Percentiles rank a stretch among this genome's conserved stretches.
These are phyloP conservation scores for Denticeps clupeoides DNA, from an alignment of 2,797 vertebrate species.

Conservation along the genomic window DNA sequence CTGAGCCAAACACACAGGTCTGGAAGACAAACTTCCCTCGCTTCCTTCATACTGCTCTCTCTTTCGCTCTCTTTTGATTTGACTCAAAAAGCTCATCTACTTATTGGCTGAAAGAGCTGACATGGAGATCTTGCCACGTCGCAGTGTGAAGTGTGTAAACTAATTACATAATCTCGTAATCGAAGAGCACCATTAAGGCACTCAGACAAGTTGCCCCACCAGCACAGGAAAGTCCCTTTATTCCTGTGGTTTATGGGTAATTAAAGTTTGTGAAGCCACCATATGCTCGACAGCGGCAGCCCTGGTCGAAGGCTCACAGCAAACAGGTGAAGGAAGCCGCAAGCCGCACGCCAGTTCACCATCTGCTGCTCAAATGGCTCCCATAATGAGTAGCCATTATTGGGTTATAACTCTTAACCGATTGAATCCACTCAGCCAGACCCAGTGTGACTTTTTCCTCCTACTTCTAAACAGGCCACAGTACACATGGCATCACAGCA, in stretches of 20 bases:
- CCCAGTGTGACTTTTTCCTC: no score
- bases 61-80: no score
- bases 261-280: conserved; percentile 34
- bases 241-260: conserved; percentile 35
- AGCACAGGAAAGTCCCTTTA: conserved; percentile 25
- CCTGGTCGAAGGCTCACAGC: conserved; percentile 24
- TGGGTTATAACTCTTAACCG: conserved; percentile 18
- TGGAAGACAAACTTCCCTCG: conserved; percentile 7
- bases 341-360: conserved; percentile 10
- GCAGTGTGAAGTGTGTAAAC: no score
- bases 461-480: no score
- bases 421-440: no score
- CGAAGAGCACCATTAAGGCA: no score
- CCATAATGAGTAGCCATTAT: conserved; percentile 16
- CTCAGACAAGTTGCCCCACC: not conserved
- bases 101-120: conserved; percentile 8
- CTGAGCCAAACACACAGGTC: conserved; percentile 22
- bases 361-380: conserved; percentile 25
- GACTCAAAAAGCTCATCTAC: not conserved
- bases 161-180: no score
- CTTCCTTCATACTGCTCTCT: not conserved
- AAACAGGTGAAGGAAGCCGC: conserved; percentile 28
- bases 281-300: conserved; percentile 26
- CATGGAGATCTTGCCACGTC: not conserved
- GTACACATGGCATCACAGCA: no score